These are phyloP conservation scores for Dolomedes plantarius DNA, from an alignment of 2,888 invertebrate species.

Conservation along the genomic window DNA sequence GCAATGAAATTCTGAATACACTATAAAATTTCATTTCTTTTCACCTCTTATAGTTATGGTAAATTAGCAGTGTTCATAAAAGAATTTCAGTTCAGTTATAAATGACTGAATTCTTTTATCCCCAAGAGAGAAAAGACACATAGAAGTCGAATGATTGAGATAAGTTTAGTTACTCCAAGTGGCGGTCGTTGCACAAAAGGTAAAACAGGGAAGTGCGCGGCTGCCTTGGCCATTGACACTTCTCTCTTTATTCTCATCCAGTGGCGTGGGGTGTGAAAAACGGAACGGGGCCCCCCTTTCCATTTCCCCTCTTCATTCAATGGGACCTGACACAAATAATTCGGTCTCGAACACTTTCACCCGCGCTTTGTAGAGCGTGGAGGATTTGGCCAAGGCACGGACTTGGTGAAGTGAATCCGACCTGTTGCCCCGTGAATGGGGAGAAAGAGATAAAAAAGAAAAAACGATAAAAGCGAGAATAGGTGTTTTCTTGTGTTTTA, in stretches of 20 bases:
- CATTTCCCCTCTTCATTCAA: constrained; percentile 4
- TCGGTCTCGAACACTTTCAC: constrained; percentile 64
- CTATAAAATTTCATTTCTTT: too few relatives aligned
- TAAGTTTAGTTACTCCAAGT: too few relatives aligned
- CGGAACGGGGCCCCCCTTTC: constrained; percentile 31
- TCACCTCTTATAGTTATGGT: too few relatives aligned
- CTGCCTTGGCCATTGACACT: constrained; percentile 52
- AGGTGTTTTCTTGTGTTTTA: constrained; percentile 48
- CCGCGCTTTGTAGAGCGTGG: constrained; percentile 68
- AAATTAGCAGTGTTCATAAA: too few relatives aligned
- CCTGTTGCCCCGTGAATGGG: constrained; percentile 47
- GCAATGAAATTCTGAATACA: too few relatives aligned
- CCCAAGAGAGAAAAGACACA: too few relatives aligned
- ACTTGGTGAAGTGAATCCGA: constrained; percentile 48
- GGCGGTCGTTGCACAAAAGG: not conserved
- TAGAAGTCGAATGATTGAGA: too few relatives aligned
- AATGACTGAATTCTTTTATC: too few relatives aligned
- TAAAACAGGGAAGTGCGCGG: constrained; percentile 21
- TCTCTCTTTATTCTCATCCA: not conserved
- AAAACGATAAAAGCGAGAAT: not conserved
- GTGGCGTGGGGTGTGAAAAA: constrained; percentile 23
- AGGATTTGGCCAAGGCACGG: constrained; percentile 43
- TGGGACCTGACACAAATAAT: constrained; percentile 61
- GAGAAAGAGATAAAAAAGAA: constrained; percentile 3
- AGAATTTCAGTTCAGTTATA: too few relatives aligned